Evolutionary conservation across 2,797 vertebrate species (phyloP), one percentile per base, ranked within the genome.

Genomic region (Ceyx erithaca): DNA sequence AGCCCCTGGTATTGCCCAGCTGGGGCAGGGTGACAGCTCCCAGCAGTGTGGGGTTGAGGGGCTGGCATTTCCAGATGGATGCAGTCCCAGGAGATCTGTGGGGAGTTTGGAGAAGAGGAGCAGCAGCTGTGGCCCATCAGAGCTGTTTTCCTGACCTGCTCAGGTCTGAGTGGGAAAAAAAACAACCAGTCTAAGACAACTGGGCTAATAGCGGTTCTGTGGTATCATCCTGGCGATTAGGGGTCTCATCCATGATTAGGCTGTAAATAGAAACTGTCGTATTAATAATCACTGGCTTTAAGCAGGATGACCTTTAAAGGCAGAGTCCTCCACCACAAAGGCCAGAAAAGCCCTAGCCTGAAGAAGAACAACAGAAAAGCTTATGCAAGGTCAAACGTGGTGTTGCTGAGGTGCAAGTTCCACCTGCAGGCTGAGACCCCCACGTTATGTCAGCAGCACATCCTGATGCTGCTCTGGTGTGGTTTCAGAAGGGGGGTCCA

Each of bases 181-280:
- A 61, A 9, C 19, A 41, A 41, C 5, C 26, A 52, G 76, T 52
- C 45, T 83, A 33, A 76, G 85, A 17, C 66, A 95, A 76, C 51
- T 85, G 93, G 86, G 88, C 88, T 95, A 95, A 94, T 71, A 87
- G 55, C 1, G 1, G 45, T 93, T 96, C 79, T 93, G 76, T 49
- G 70, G 76, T 58, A 76, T 94, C 90, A 89, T 76, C 93, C 62
- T 33, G 73, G 84, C 0, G 69, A 94, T 94, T 92, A 95, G 70
- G 85, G 83, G 70, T 81, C 91, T 96, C 90, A 95, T 83, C 88
- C 69, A 14, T 0, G 86, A 90, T 96, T 96, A 96, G 78, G 55
- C 79, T 93, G 51, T 67, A 95, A 96, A 95, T 94, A 95, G 93
- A 94, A 94, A 63, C 48, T 87, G 33, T 46, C 43, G 67, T 62